Base-by-base conservation (phyloP, 2,888 invertebrate species). In the Sycophila texana region DNA sequence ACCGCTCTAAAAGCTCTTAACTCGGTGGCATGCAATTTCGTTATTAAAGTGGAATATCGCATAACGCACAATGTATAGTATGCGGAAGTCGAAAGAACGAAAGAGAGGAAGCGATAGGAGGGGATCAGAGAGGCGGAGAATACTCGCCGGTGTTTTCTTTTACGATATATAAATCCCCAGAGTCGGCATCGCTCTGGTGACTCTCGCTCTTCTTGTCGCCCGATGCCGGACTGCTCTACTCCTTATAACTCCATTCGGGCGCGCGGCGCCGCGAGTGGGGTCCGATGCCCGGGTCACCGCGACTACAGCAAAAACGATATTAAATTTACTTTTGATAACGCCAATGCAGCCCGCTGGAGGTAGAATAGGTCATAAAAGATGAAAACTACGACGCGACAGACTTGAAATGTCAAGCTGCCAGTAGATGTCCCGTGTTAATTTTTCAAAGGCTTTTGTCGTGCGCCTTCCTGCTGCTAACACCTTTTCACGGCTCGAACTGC, bases 261-360 rank as follows among this genome's bases (percentile, higher is more conserved):
- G 68, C 70, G 18, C 30, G 14, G 20, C 16, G 30, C 39, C n/a
- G 39, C 20, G 51, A 16, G 60, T 16, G 39, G 3, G 3, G 4
- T 20, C 22, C 22, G 71, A 58, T 65, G 66, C 30, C 47, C 39
- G 39, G 10, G 20, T 10, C 47, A 13, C 22, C 26, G n/a, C 22
- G 26, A 26, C 30, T 51, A 47, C 26, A 16, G 57, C 49, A 72
- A 77, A 66, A 72, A 66, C 51, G 72, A 77, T 72, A 77, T 77
- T 72, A 72, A 71, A 65, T 77, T 77, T 72, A 77, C 66, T 22
- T 77, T 77, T 72, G 77, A 77, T 77, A 66, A 72, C 65, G 71
- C 72, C 72, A 72, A 72, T 77, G 63, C 39, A 60, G 47, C 20
- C 18, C 58, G 4, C n/a, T 20, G n/a, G n/a, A 53, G 14, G 22